Percentiles rank a stretch among this genome's conserved stretches.
phyloP scores from a whole-genome alignment of 1,140 invertebrate species.

The fruit fly (Drosophila melanogaster) region Release_6_plus_ISO1_MT NT_033779.5:5472501-5473000 shows the following conservation, averaged over 20 bases:
- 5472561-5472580: constrained; percentile 10
- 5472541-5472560: constrained; percentile 14
- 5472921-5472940: constrained; percentile 74
- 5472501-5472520: not conserved
- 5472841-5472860: constrained; percentile 38
- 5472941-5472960: constrained; percentile 59
- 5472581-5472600: constrained; percentile 43
- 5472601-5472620: constrained; percentile 47
- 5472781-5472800: constrained; percentile 83
- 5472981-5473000: too few species aligned
- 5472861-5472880: constrained; percentile 21
- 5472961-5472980: constrained; percentile 52
- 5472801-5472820: constrained; percentile 70
- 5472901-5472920: constrained; percentile 79
- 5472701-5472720: constrained; percentile 57
- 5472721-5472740: constrained; percentile 38
- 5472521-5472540: too few species aligned
- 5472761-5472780: constrained; percentile 82
- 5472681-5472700: constrained; percentile 69
- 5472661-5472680: constrained; percentile 71
- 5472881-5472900: constrained; percentile 65
- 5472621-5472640: constrained; percentile 31
- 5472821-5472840: constrained; percentile 70
- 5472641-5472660: constrained; percentile 56
- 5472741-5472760: constrained; percentile 79